Evolutionary conservation across 2,888 invertebrate genomes (phyloP).

Genomic region (Antitype chi): DNA sequence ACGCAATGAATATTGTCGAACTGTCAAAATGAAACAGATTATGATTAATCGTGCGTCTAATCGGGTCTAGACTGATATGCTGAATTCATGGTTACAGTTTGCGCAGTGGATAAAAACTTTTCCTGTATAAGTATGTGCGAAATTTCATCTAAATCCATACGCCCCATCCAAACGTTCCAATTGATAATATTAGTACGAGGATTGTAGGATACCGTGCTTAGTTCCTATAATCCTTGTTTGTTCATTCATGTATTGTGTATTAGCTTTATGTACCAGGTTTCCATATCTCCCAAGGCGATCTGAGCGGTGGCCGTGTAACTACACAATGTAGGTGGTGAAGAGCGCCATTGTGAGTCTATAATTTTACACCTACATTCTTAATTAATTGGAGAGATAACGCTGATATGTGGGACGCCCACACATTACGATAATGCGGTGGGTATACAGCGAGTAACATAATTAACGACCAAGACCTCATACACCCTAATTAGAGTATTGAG

Average conservation of each 20-base stretch:
- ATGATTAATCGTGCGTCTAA: no score
- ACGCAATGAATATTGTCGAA: no score
- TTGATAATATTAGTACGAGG: background rate
- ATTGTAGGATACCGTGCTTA: background rate
- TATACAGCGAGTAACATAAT: no score
- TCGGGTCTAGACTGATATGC: no score
- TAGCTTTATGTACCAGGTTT: slow-evolving; percentile 14
- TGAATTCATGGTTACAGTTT: no score
- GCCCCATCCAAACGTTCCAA: background rate
- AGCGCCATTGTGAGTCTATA: slow-evolving; percentile 36
- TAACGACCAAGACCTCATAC: no score
- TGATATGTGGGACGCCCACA: slow-evolving; percentile 45
- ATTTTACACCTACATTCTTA: slow-evolving; percentile 54
- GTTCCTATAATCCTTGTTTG: slow-evolving; percentile 2
- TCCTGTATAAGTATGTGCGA: no score
- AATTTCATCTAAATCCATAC: background rate
- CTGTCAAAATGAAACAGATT: no score
- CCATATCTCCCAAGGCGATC: slow-evolving; percentile 44
- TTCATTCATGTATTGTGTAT: slow-evolving; percentile 14
- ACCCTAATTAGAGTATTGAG: no score
- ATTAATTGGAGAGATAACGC: slow-evolving; percentile 50
- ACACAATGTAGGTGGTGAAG: slow-evolving; percentile 17
- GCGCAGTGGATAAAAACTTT: no score
- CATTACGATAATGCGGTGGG: slow-evolving; percentile 37
- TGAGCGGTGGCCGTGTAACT: slow-evolving; percentile 15